Evolutionary conservation across 2,888 invertebrate species (phyloP).

Genomic region (Troides aeacus): DNA sequence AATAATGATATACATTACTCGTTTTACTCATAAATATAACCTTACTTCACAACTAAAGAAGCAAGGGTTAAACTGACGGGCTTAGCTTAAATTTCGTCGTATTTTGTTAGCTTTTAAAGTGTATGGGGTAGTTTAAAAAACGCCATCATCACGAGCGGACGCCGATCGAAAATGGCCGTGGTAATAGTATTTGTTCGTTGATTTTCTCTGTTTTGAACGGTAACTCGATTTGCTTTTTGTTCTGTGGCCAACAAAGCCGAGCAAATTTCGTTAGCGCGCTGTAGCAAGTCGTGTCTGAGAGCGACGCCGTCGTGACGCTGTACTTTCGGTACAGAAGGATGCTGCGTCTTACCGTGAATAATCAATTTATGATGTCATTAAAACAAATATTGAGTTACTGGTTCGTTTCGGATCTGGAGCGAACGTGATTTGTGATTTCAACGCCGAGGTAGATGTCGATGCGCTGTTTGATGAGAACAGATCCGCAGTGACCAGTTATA

Average conservation of each 20-base stretch:
- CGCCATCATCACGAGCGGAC: conserved; percentile 72
- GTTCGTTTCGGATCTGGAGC: conserved; percentile 49
- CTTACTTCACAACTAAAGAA: conserved; percentile 2
- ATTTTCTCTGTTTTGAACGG: conserved; percentile 76
- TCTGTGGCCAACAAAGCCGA: conserved; percentile 58
- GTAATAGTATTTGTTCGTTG: conserved; percentile 77
- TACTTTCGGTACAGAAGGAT: conserved; percentile 42
- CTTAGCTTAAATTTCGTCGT: not conserved
- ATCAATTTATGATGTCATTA: conserved; percentile 73
- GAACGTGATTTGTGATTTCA: conserved; percentile 19
- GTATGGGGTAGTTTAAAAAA: conserved; percentile 57
- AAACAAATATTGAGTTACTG: conserved; percentile 74
- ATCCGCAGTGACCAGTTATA: not conserved
- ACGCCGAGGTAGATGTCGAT: not conserved
- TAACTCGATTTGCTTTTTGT: conserved; percentile 80
- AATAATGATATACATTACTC: conserved; percentile 40
- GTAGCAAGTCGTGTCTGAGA: conserved; percentile 55
- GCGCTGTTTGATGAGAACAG: not conserved
- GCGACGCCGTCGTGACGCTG: conserved; percentile 52
- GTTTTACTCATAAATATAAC: not conserved
- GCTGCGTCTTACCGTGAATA: conserved; percentile 50
- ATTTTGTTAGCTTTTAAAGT: conserved; percentile 5
- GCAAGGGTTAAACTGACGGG: conserved; percentile 40
- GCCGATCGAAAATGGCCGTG: conserved; percentile 73
- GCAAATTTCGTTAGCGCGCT: conserved; percentile 72